These are phyloP conservation scores for Aegotheles bennettii DNA, from an alignment of 2,113 vertebrate genomes.

Conservation along the genomic window DNA sequence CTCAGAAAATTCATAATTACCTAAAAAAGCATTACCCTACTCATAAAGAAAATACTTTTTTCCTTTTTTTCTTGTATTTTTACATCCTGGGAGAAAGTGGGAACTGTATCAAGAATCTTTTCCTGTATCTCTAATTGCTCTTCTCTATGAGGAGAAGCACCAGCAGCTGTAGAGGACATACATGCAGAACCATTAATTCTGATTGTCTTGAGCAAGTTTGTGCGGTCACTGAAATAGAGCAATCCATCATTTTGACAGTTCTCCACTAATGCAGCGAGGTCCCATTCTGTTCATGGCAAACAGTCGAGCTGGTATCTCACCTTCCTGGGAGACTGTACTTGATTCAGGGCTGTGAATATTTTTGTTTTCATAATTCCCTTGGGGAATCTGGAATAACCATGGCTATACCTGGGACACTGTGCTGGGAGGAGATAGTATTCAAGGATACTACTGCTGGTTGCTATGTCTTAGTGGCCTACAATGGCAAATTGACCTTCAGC, in stretches of 20 bases:
- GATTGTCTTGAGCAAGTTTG: not conserved
- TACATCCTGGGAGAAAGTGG: no score
- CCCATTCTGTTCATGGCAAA: not conserved
- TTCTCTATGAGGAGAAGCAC: not conserved
- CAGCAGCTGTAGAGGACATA: not conserved
- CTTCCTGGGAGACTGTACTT: not conserved
- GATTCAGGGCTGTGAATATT: not conserved
- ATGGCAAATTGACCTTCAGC: not conserved
- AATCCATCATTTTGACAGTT: slow-evolving; percentile 35
- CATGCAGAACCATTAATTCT: slow-evolving; percentile 37
- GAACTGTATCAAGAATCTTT: no score
- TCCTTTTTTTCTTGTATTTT: no score
- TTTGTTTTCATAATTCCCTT: not conserved
- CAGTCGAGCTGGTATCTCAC: not conserved
- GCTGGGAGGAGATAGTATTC: not conserved
- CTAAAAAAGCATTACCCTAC: no score
- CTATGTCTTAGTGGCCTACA: not conserved
- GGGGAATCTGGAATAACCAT: not conserved
- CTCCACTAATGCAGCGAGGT: not conserved
- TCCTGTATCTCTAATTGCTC: no score
- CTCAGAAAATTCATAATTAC: no score
- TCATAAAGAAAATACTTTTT: no score
- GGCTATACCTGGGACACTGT: not conserved
- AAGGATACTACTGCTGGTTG: not conserved
- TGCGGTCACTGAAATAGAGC: slow-evolving; percentile 10